Conservation (phyloP, 2,888 invertebrate species). For the Tetragnatha montana region DNA sequence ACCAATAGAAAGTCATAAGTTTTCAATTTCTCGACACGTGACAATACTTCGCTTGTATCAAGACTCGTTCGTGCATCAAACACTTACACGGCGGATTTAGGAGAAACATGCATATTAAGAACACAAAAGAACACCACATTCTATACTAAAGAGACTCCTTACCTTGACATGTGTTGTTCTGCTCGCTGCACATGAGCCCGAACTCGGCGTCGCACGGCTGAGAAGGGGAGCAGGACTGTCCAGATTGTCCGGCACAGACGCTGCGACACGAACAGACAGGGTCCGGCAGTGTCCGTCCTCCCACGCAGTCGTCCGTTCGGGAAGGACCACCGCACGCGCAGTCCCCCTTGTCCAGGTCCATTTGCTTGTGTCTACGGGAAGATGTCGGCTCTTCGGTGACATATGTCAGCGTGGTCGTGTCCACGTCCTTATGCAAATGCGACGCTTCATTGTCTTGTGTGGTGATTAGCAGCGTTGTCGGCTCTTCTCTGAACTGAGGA, state of each 20-base stretch:
- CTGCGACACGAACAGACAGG: slow-evolving; percentile 60
- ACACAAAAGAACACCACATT: neutral
- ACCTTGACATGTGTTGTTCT: slow-evolving; percentile 64
- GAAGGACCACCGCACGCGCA: slow-evolving; percentile 43
- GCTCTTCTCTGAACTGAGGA: slow-evolving; percentile 1
- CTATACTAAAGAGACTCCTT: slow-evolving; percentile 13
- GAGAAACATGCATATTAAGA: neutral
- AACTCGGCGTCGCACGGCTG: slow-evolving; percentile 68
- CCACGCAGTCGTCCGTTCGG: slow-evolving; percentile 39
- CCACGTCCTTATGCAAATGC: neutral
- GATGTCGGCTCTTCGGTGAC: neutral
- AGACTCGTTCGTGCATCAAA: neutral
- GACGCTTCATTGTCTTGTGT: slow-evolving; percentile 14
- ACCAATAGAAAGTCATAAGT: no score
- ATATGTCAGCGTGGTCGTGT: slow-evolving; percentile 7
- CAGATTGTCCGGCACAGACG: slow-evolving; percentile 62
- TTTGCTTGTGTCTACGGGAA: slow-evolving; percentile 53
- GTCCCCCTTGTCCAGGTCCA: slow-evolving; percentile 37
- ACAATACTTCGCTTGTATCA: neutral
- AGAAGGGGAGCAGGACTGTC: slow-evolving; percentile 53
- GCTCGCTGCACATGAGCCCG: slow-evolving; percentile 57
- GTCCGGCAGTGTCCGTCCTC: slow-evolving; percentile 46
- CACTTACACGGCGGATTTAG: neutral
- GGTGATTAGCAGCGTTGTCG: slow-evolving; percentile 35
- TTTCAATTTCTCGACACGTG: no score